Evolutionary conservation across 2,113 vertebrate genomes (phyloP).

Genomic region (Podarcis raffonei): DNA sequence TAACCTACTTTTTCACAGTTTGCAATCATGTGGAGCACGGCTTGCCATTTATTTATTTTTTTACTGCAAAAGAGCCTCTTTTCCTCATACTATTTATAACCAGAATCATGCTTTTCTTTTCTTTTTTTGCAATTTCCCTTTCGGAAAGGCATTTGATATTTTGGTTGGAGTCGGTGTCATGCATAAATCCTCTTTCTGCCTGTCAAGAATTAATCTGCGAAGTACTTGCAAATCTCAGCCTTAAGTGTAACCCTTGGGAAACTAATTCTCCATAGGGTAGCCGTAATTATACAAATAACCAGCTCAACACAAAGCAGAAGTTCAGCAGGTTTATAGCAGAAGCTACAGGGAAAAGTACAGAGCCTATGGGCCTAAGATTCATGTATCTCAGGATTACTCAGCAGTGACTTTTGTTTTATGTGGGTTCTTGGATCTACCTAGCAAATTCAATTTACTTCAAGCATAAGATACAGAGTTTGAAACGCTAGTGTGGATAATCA

Average conservation of each 20-base stretch:
- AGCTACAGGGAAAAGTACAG: constrained; percentile 11
- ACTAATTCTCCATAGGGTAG: constrained; percentile 53
- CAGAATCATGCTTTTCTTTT: neutral
- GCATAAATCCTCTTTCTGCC: constrained; percentile 61
- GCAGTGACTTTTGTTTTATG: constrained; percentile 39
- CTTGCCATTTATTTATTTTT: neutral
- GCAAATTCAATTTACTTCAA: constrained; percentile 35
- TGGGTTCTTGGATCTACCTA: constrained; percentile 47
- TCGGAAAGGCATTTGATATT: constrained; percentile 41
- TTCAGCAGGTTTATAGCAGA: constrained; percentile 44
- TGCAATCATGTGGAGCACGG: neutral
- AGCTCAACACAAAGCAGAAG: constrained; percentile 28
- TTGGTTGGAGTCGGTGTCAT: neutral
- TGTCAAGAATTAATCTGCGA: constrained; percentile 62
- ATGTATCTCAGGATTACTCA: constrained; percentile 13
- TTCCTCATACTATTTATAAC: constrained; percentile 20
- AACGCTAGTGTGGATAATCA: constrained; percentile 40
- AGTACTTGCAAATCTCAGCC: constrained; percentile 53
- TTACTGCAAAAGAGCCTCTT: neutral
- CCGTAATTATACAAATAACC: constrained; percentile 54
- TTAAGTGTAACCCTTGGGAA: constrained; percentile 57
- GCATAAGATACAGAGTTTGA: constrained; percentile 30
- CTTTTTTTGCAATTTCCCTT: neutral
- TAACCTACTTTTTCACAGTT: neutral
- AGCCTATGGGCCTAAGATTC: constrained; percentile 30